Base-by-base conservation (phyloP, 2,888 invertebrate species). In the Leptinotarsa haldemani region DNA sequence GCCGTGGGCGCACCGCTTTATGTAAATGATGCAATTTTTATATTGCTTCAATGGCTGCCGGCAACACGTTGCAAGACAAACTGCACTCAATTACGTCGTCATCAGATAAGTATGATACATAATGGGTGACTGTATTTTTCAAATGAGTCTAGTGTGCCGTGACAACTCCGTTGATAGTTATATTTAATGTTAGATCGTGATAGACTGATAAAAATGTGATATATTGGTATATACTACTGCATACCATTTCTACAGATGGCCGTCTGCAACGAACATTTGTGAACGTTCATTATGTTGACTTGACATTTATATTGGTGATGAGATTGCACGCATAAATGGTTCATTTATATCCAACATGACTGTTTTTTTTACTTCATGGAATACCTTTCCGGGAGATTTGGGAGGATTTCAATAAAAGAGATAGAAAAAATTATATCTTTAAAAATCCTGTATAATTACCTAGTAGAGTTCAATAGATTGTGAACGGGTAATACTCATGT, bases 1-100 rank as follows among this genome's bases (percentile, higher is more conserved):
- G 22, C 46, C 65, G 20, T 56, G 63, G 25, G 52, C 63, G 15
- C 64, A 22, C 53, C 68, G 18, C 40, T 70, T 74, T 74, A 74
- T 74, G 69, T 70, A 67, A 70, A 74, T 70, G 63, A 52, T 70
- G 73, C 73, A 74, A 52, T 74, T 74, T 72, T 74, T 67, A 66
- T 66, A 74, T 61, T 66, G 65, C 68, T 66, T 50, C 52, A 52
- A 25, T 22, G 25, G 48, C 48, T 52, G 66, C 52, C 47, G 50
- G 52, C 66, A 30, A 66, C 50, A 66, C 66, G 30, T 48, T 52
- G 66, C 48, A 47, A 66, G 50, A 66, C 66, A 50, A 50, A 52
- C 50, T 25, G 66, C 50, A 22, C 50, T 20, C 25, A 66, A 25
- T 66, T 20, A 66, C 25, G 20, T 25, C 30, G 66, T 66, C 66